Base-by-base conservation (phyloP, 2,888 invertebrate genomes). In the Tetranychus piercei region DNA sequence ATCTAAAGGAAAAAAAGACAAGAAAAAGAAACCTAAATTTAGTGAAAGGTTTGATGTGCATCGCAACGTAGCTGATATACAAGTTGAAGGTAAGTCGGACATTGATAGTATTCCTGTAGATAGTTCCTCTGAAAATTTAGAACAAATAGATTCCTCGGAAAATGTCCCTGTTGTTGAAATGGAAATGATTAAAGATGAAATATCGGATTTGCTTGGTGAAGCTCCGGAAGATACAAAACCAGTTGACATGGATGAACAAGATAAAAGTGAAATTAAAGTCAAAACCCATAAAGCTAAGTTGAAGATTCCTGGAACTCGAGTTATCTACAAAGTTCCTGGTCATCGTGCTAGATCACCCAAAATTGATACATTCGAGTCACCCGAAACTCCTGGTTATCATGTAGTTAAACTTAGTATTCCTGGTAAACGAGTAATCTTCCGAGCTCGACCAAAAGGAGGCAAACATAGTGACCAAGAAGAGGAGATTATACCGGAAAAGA, bases 141-240 rank as follows among this genome's bases (percentile, higher is more conserved):
- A 55, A 55, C 15, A 15, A 55, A 15, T 15, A 55, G 55, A 55
- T 55, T 55, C 55, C 55, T 15, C 7, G 55, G 55, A 15, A 55
- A 55, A 15, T 7, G 7, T 55, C 55, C 55, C 55, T 55, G 55
- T 2, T 15, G 55, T 55, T 15, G 55, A 55, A 55, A 55, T 55
- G 55, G 55, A 55, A 55, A 55, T 55, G 55, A 55, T 55, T 55
- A 55, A 55, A 55, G 55, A 55, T 55, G 55, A 55, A 55, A 55
- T 55, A 15, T 55, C 55, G 55, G 55, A 55, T 55, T 55, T 55
- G 15, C 1, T 55, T 55, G 15, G 11, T 15, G 55, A 55, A 15
- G 15, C 9, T 55, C 34, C 34, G 4, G 55, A 55, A 55, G 55
- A 55, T 55, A 9, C 9, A 6, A 9, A 9, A 55, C 9, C 15